Evolutionary conservation across 2,113 vertebrate species (phyloP).

Genomic region (Dromiciops gliroides): DNA sequence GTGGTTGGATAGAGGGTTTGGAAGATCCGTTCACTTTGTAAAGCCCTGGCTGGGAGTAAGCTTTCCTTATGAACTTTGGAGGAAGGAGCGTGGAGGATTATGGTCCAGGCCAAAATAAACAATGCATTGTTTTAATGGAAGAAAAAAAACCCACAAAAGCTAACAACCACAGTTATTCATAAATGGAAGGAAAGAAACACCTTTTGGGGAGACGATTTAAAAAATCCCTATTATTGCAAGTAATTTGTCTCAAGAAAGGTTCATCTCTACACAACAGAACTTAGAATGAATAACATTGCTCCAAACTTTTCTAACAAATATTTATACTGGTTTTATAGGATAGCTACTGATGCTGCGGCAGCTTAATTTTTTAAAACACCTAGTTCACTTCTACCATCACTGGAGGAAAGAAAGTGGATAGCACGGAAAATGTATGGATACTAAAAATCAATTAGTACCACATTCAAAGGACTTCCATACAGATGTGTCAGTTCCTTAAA

Average conservation of each 20-base stretch:
- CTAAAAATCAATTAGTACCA: background rate
- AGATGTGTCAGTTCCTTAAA: background rate
- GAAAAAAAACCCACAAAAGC: background rate
- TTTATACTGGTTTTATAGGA: background rate
- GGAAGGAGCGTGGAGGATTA: background rate
- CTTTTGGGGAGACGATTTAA: background rate
- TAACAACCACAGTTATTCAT: background rate
- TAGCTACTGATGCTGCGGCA: background rate
- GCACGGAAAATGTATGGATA: background rate
- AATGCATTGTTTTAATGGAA: background rate
- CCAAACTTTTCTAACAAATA: background rate
- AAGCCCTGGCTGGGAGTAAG: background rate
- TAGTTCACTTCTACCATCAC: background rate
- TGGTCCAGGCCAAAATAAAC: background rate
- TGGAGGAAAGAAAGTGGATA: background rate
- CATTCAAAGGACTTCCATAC: background rate
- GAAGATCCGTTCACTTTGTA: background rate
- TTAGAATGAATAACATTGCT: background rate
- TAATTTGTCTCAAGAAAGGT: conserved; percentile 43
- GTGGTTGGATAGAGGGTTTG: background rate
- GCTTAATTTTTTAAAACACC: background rate
- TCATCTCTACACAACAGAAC: background rate
- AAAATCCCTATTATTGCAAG: background rate
- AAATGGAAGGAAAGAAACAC: background rate
- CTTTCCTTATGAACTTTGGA: conserved; percentile 5